Evolutionary conservation across 2,113 vertebrate species (phyloP), one percentile per base, ranked within the genome.

Genomic region (Leucopternis melanops): DNA sequence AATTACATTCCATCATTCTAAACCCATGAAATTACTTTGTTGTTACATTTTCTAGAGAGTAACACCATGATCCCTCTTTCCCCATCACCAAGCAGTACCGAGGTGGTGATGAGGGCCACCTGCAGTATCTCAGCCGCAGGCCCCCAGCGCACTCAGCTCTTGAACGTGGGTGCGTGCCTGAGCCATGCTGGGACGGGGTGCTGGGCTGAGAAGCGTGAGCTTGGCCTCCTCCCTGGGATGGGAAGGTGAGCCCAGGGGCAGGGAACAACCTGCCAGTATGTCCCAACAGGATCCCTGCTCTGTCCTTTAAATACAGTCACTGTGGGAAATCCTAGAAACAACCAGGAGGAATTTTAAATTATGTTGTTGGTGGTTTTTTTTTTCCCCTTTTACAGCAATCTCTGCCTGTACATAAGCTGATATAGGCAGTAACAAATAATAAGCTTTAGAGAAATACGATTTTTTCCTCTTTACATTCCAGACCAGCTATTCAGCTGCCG

Each of bases 211-310:
- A 23, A 27, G 19, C 1, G 6, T 5, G 31, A 67, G 61, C 26
- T 42, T 1, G 2, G 82, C 22, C n/a, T 74, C 50, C 11, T 45
- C 49, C 34, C 16, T 0, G 1, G 25, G 13, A 16, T 0, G 19
- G 38, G 31, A 13, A 16, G 58, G 20, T 5, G 40, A 88, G 34
- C 65, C 17, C 54, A 3, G 58, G 0, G 2, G n/a, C 62, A 31
- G n/a, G 19, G 57, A 77, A 36, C 31, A 7, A 19, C 0, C 1
- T 10, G 5, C 50, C 36, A 8, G 20, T 3, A 18, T 0, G 0
- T 34, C 59, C 15, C 29, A 25, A 5, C 8, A 7, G 16, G 10
- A 31, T 11, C 17, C 22, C 32, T 20, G 49, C 29, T 55, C 57
- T 16, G 27, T 45, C 67, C 71, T 71, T 49, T 17, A 45, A 27